These are phyloP conservation scores for Morone chrysops DNA, from an alignment of 2,113 vertebrate genomes.

Conservation along the genomic window DNA sequence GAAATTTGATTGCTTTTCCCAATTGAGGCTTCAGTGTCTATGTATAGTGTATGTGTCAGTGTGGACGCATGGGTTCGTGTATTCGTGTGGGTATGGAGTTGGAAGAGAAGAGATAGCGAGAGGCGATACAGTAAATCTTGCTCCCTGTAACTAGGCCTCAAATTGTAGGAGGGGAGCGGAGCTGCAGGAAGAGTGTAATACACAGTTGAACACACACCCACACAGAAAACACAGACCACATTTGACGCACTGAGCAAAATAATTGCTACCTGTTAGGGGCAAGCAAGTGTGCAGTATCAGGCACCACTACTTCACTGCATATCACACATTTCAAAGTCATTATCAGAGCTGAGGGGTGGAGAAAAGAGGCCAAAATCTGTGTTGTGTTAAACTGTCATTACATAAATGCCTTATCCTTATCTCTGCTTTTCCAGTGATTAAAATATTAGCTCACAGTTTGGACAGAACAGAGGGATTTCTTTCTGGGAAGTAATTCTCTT, in stretches of 20 bases:
- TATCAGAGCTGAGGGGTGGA: conserved; percentile 12
- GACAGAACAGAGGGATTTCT: conserved; percentile 12
- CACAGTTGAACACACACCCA: conserved; percentile 36
- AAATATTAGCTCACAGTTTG: conserved; percentile 54
- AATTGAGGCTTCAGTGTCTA: conserved; percentile 8
- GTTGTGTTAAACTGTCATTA: conserved; percentile 48
- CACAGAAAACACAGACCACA: conserved; percentile 44
- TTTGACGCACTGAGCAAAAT: conserved; percentile 57
- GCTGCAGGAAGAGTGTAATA: conserved; percentile 68
- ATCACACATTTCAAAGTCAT: conserved; percentile 48
- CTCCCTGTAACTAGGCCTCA: conserved; percentile 77
- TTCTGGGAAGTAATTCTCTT: conserved; percentile 24
- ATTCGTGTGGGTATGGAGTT: conserved; percentile 1
- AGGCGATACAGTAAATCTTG: conserved; percentile 55
- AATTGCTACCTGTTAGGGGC: conserved; percentile 63
- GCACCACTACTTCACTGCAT: conserved; percentile 10
- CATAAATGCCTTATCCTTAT: conserved; percentile 50
- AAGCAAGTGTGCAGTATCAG: conserved; percentile 37
- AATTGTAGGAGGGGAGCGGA: conserved; percentile 68
- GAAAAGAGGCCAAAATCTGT: conserved; percentile 12
- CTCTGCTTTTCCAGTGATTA: conserved; percentile 48
- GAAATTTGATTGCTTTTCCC: not conserved
- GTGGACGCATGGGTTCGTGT: conserved; percentile 19
- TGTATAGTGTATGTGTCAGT: not conserved
- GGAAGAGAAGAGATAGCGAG: conserved; percentile 20